Percentiles rank a stretch among this genome's conserved stretches.
These are phyloP conservation scores for Sussaba pulchella DNA, from an alignment of 2,888 invertebrate species.

Conservation along the genomic window DNA sequence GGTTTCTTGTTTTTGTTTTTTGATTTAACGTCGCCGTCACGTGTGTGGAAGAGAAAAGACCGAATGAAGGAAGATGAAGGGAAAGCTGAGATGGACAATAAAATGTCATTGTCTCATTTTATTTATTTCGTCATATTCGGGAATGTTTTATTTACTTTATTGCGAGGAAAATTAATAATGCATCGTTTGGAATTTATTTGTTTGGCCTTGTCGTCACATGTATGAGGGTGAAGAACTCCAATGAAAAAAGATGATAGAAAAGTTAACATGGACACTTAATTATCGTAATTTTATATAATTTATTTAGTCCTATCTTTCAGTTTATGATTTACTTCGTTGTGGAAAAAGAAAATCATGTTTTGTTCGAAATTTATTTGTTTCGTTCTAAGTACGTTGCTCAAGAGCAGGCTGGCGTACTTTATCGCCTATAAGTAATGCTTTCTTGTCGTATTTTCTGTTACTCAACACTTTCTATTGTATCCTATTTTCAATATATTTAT, in stretches of 20 bases:
- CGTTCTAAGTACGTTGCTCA: background rate
- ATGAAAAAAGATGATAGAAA: too few relatives aligned
- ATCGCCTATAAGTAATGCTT: background rate
- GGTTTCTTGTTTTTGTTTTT: conserved; percentile 7
- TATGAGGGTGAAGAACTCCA: too few relatives aligned
- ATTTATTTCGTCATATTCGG: background rate
- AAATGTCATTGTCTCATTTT: background rate
- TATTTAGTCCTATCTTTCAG: background rate
- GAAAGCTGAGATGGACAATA: conserved; percentile 7
- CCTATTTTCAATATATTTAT: background rate
- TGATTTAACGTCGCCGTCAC: background rate
- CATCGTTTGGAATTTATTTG: too few relatives aligned
- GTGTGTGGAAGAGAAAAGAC: conserved; percentile 57
- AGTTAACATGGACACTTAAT: too few relatives aligned
- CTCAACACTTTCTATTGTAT: conserved; percentile 7
- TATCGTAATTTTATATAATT: too few relatives aligned
- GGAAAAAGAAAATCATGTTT: background rate
- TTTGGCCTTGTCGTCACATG: too few relatives aligned
- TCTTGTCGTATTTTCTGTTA: conserved; percentile 2
- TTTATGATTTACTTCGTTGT: background rate
- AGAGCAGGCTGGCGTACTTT: background rate
- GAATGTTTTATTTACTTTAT: too few relatives aligned
- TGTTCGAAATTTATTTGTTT: background rate
- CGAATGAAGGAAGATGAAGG: conserved; percentile 50
- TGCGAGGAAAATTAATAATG: too few relatives aligned